phyloP scores from a whole-genome alignment of 1,140 invertebrate genomes.

The Cydia strobilella region DNA sequence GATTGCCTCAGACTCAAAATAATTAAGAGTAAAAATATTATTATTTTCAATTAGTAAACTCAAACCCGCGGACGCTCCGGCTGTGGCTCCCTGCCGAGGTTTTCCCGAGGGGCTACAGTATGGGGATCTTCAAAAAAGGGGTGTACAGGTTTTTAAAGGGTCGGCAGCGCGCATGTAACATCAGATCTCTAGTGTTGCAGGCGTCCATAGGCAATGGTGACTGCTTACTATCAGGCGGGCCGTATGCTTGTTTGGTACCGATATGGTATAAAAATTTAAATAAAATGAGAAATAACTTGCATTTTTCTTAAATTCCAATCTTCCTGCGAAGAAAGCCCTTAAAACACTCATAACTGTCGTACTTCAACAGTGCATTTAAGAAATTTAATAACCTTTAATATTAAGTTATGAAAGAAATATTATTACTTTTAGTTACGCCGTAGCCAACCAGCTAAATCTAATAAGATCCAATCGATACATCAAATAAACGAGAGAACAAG shows the following conservation, averaged over 20 bases:
- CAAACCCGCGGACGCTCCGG: too few relatives aligned
- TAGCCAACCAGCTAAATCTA: conserved; percentile 15
- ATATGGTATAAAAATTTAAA: background rate
- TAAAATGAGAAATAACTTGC: background rate
- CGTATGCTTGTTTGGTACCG: too few relatives aligned
- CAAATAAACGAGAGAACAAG: background rate
- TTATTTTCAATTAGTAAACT: background rate
- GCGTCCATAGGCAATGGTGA: too few relatives aligned
- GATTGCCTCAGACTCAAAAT: too few relatives aligned
- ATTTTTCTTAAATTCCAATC: background rate
- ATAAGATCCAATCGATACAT: background rate
- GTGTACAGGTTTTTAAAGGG: too few relatives aligned
- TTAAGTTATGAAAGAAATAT: conserved; percentile 3
- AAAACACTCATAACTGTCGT: background rate
- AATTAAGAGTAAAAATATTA: too few relatives aligned
- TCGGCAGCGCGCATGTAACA: too few relatives aligned
- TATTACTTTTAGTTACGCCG: background rate
- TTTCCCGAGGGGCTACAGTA: too few relatives aligned
- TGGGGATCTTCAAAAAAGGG: too few relatives aligned
- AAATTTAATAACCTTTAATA: conserved; percentile 12
- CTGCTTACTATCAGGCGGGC: too few relatives aligned
- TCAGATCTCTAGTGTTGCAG: too few relatives aligned
- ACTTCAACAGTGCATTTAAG: background rate
- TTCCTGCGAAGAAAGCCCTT: background rate
- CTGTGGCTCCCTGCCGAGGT: too few relatives aligned